Conservation (phyloP, 37 sponge, comb jelly and placozoan genomes). For the Mnemiopsis leidyi region DNA sequence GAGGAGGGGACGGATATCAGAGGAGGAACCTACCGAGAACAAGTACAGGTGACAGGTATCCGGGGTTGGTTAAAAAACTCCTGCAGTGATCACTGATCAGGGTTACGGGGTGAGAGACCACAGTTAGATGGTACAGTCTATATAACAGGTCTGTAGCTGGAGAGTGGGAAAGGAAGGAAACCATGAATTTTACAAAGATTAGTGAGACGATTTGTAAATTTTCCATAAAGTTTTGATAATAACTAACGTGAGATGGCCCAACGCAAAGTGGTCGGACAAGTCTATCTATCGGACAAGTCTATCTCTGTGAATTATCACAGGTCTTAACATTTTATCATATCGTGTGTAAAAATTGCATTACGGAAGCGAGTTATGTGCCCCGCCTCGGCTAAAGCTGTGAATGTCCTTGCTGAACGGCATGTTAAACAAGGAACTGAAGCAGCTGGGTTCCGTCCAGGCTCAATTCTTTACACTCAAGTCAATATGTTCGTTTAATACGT, state of each 20-base stretch:
- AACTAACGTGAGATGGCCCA: not conserved
- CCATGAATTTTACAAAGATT: not conserved
- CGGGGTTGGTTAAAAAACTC: too few relatives aligned
- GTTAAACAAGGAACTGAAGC: too few relatives aligned
- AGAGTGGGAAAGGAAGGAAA: not conserved
- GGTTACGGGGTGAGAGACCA: not conserved
- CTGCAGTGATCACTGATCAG: not conserved
- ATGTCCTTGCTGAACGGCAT: too few relatives aligned
- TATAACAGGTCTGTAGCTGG: not conserved
- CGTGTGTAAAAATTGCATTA: too few relatives aligned
- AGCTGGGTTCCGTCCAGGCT: too few relatives aligned
- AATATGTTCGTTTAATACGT: too few relatives aligned
- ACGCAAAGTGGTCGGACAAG: not conserved
- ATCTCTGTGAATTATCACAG: too few relatives aligned
- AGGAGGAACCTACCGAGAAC: not conserved
- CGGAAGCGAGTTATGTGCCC: too few relatives aligned
- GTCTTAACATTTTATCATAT: too few relatives aligned
- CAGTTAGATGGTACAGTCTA: not conserved
- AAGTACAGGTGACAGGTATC: not conserved
- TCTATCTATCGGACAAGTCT: too few relatives aligned
- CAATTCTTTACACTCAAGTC: too few relatives aligned
- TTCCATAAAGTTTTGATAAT: not conserved
- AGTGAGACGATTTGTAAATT: not conserved
- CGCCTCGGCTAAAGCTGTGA: too few relatives aligned
- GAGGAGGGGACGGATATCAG: not conserved